Conservation (phyloP, 2,888 invertebrate genomes). For the Pinctada fucata region DNA sequence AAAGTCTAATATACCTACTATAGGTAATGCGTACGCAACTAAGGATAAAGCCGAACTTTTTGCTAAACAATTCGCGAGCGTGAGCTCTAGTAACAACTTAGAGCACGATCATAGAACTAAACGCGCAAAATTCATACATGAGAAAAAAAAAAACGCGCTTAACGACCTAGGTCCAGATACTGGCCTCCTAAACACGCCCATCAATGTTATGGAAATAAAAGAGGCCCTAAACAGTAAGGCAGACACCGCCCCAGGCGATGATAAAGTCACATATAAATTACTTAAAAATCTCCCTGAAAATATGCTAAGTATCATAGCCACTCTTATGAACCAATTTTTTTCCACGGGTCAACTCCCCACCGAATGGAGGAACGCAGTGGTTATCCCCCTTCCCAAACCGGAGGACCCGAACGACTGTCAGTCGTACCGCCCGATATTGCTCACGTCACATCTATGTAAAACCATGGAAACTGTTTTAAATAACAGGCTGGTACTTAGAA, state of each 20-base stretch:
- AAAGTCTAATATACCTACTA: no score
- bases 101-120: not conserved
- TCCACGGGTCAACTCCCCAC: not conserved
- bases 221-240: not conserved
- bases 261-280: not conserved
- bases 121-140: not conserved
- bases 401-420: conserved; percentile 1
- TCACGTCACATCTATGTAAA: conserved; percentile 10
- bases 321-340: not conserved
- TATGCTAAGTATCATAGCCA: not conserved
- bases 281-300: not conserved
- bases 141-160: not conserved
- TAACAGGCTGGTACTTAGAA: not conserved
- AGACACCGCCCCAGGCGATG: not conserved
- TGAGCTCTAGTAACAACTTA: not conserved
- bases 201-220: not conserved
- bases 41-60: not conserved
- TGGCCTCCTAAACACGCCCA: not conserved
- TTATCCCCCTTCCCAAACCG: conserved; percentile 10
- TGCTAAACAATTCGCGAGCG: not conserved
- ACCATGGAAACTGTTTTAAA: conserved; percentile 4
- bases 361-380: not conserved
- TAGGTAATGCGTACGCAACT: no score
- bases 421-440: conserved; percentile 12
- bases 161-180: not conserved